A percentile compares a stretch with the other conserved stretches of the same genome.
Evolutionary conservation across 2,113 vertebrate genomes (phyloP).

Genomic region (Phrynosoma platyrhinos): DNA sequence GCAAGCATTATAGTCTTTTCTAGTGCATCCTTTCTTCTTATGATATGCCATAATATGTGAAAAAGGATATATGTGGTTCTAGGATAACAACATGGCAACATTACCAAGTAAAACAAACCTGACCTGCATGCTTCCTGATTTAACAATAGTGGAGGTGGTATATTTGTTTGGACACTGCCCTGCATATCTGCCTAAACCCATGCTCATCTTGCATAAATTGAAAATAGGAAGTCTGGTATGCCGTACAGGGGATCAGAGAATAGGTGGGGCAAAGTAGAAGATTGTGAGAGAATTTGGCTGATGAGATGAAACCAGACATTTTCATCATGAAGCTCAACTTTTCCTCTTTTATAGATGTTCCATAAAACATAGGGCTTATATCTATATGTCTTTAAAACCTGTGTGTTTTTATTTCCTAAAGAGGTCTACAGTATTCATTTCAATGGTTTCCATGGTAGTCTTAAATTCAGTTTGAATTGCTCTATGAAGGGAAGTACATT

Average conservation of each 20-base stretch:
- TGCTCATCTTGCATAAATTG: neutral
- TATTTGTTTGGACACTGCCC: neutral
- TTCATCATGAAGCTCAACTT: neutral
- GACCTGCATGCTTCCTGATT: neutral
- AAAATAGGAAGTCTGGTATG: neutral
- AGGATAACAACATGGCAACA: neutral
- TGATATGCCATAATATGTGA: too few species aligned
- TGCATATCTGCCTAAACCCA: neutral
- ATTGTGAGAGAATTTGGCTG: constrained; percentile 3
- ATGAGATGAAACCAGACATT: neutral
- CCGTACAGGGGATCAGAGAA: neutral
- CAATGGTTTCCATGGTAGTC: neutral
- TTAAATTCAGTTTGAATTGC: neutral
- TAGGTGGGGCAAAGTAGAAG: neutral
- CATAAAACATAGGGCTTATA: neutral
- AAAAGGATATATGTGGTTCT: neutral
- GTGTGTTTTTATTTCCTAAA: neutral
- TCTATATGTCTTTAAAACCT: neutral
- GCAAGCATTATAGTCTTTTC: too few species aligned
- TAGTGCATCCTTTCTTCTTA: too few species aligned
- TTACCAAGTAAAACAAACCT: neutral
- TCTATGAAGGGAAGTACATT: neutral
- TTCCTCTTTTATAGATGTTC: neutral
- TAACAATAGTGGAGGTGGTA: neutral
- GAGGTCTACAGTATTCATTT: neutral